Evolutionary conservation across 2,113 vertebrate species (phyloP), one percentile per base, ranked within the genome.

Genomic region (Falcunculus frontatus): DNA sequence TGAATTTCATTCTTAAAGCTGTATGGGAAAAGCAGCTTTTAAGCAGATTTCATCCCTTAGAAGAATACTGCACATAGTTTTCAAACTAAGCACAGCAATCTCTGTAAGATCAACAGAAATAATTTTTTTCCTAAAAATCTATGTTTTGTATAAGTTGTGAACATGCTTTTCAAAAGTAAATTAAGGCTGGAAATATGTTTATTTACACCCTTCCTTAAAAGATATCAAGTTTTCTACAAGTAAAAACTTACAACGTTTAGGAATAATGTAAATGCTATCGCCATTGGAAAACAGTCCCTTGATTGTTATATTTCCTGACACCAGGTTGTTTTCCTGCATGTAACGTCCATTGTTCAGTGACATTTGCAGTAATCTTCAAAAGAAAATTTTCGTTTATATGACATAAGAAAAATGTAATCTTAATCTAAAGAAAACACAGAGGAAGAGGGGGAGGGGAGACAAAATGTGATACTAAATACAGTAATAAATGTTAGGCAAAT

Each of bases 291-390:
- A 92, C 10, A 49, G 37, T 74, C 70, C 29, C 37, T 97, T 98
- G 96, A 97, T 78, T 96, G 89, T 98, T 97, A 98, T 96, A 79
- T 93, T 89, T 97, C 89, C 81, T 98, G 97, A 98, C 95, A 97
- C 93, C 85, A 96, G 84, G 91, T 97, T 96, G 86, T 91, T 96
- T 87, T 70, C 91, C 95, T 97, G 83, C 68, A 92, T 93, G 83
- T 69, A 94, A 87, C 65, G 78, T 93, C 90, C 85, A 95, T 95
- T 98, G 96, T 97, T 97, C 96, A 98, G 69, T 97, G 97, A 98
- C 97, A 98, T 98, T 98, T 98, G 64, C 53, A 39, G 77, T 90
- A 85, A 84, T 84, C 83, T 91, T 85, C 84, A 95, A 97, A 88
- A 95, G 29, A 79, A 95, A 95, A 86, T 95, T 94, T 91, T 90